Conservation (phyloP, 1,140 invertebrate species). For the Drosophila ficusphila region DNA sequence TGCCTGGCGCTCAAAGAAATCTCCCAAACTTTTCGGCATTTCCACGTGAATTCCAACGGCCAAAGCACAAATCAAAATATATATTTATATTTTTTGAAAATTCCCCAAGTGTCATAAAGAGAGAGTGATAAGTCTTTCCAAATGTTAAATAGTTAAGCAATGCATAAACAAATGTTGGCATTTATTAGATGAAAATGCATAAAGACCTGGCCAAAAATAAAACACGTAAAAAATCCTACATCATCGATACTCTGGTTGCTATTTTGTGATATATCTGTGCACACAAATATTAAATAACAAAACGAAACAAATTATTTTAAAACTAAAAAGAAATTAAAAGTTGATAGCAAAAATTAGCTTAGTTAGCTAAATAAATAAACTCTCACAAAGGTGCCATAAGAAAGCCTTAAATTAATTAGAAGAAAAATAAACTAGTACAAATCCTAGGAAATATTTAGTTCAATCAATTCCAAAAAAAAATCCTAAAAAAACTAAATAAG, state of each 20-base stretch:
- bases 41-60: conserved; percentile 21
- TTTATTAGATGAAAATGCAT: conserved; percentile 81
- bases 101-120: conserved; percentile 26
- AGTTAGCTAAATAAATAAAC: conserved; percentile 57
- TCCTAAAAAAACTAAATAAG: not conserved
- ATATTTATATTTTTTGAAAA: conserved; percentile 11
- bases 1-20: conserved; percentile 72
- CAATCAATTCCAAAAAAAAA: conserved; percentile 31
- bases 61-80: conserved; percentile 12
- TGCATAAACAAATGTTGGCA: conserved; percentile 58
- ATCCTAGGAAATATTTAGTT: conserved; percentile 35
- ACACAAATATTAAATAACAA: conserved; percentile 38
- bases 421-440: conserved; percentile 17
- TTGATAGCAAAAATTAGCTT: conserved; percentile 40
- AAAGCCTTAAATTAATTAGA: conserved; percentile 30
- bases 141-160: conserved; percentile 26
- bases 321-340: not conserved
- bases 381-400: conserved; percentile 60
- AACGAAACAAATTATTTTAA: conserved; percentile 12
- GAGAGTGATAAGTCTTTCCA: conserved; percentile 26
- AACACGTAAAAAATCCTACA: conserved; percentile 76
- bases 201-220: conserved; percentile 81
- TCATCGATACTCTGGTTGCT: conserved; percentile 38
- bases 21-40: conserved; percentile 17
- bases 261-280: conserved; percentile 63